Base-by-base conservation (phyloP, 2,797 vertebrate genomes). In the Sitta carolinensis region DNA sequence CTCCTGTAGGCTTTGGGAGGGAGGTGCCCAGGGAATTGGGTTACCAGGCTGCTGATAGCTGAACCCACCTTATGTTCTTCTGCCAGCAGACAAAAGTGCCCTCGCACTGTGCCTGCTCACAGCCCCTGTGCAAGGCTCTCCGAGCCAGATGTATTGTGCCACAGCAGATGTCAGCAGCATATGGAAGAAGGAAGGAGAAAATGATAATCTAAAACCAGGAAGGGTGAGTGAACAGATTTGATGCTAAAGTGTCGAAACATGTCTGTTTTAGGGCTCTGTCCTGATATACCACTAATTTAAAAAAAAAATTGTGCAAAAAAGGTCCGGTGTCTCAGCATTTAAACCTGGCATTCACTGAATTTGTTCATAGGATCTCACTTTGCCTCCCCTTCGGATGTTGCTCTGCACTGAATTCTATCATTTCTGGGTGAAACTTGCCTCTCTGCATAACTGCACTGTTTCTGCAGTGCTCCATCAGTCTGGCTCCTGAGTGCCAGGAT, bases 151-250 rank as follows among this genome's bases (percentile, higher is more conserved):
- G 91, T 73, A 77, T 74, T 81, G 73, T 75, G 57, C 40, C 77
- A 66, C 78, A 92, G 76, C 55, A 88, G 82, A 93, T 94, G 93
- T 92, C 90, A 87, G 86, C 27, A 92, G 62, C 74, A 91, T 76
- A 97, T 93, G 89, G 92, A 89, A 84, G 88, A 66, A 84, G 72
- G 92, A 96, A 94, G 76, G 90, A 93, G 83, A 93, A 96, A 92
- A 93, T 55, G 16, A 90, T 81, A 84, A 91, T 95, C 82, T 95
- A 92, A 92, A 50, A 90, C 15, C 15, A 36, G 69, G 74, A 92
- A 88, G 91, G 87, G 74, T 68, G 78, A 96, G 66, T 11, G 78
- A 97, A 96, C 59, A 95, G 62, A 79, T 82, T 87, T n/a, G 43
- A 93, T 9, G 27, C 63, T 84, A 52, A 95, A 93, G 66, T 1